These are phyloP conservation scores for Sander lucioperca DNA, from an alignment of 2,113 vertebrate genomes.

Conservation along the genomic window DNA sequence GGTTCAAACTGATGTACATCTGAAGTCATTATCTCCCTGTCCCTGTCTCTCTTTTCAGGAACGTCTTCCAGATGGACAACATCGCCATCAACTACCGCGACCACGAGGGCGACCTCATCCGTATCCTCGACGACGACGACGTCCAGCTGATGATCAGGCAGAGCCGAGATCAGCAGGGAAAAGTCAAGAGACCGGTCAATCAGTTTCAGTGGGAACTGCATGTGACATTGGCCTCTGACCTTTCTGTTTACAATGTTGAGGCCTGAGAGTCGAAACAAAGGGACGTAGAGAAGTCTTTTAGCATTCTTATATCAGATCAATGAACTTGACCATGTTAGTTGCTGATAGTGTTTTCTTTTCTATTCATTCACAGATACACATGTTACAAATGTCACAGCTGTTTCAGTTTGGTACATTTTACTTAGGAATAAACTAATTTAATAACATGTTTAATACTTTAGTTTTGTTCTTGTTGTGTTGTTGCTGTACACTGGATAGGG, in stretches of 20 bases:
- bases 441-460: not conserved
- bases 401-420: conserved; percentile 31
- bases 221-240: conserved; percentile 85
- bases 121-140: conserved; percentile 90
- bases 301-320: not conserved
- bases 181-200: conserved; percentile 82
- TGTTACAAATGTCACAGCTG: not conserved
- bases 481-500: not conserved
- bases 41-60: conserved; percentile 72
- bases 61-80: conserved; percentile 87
- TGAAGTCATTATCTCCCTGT: not conserved
- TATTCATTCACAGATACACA: not conserved
- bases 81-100: conserved; percentile 93
- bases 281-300: not conserved
- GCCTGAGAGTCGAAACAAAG: conserved; percentile 53
- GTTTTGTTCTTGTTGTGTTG: not conserved
- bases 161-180: conserved; percentile 72
- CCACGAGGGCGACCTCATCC: conserved; percentile 89
- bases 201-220: conserved; percentile 92
- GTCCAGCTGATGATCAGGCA: conserved; percentile 89
- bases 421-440: conserved; percentile 35
- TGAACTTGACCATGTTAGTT: not conserved
- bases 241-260: conserved; percentile 86
- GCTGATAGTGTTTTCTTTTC: not conserved
- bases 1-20: not conserved